These are phyloP conservation scores for Antigone vipio DNA, from an alignment of 2,113 vertebrate species.

Conservation along the genomic window DNA sequence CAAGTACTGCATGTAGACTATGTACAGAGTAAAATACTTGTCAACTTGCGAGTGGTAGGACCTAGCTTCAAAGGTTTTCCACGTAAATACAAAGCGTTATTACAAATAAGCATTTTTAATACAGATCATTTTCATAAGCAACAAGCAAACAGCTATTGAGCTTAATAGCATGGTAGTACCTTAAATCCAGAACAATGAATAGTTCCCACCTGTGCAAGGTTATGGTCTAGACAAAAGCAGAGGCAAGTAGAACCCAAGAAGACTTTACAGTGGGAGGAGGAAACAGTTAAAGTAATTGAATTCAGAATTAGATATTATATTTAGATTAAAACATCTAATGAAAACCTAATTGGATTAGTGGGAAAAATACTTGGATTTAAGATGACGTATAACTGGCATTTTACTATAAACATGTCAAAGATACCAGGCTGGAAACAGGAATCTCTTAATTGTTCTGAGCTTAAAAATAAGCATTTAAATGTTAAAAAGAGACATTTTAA, in stretches of 20 bases:
- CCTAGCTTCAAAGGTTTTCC: not conserved
- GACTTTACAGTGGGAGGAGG: not conserved
- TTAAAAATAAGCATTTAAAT: not conserved
- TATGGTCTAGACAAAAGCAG: not conserved
- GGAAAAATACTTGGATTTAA: not conserved
- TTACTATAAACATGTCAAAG: not conserved
- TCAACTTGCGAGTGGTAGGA: not conserved
- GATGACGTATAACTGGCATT: not conserved
- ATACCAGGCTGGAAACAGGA: rapidly evolving
- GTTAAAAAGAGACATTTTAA: not conserved
- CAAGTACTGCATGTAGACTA: not conserved
- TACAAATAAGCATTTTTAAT: not conserved
- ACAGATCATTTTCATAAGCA: not conserved
- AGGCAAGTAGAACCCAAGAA: not conserved
- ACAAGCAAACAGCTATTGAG: not conserved
- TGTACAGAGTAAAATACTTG: not conserved
- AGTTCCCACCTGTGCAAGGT: not conserved
- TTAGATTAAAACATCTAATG: not conserved
- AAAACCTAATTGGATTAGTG: not conserved
- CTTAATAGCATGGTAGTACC: not conserved
- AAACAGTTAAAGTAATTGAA: not conserved
- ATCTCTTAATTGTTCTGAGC: not conserved
- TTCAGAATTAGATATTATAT: not conserved
- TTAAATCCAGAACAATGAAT: not conserved
- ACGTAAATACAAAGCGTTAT: not conserved